Percentiles rank a stretch among this genome's conserved stretches.
Evolutionary conservation across 30 jellyfish, hydroid and myxozoan genomes (phyloP).

Genomic region (Nemopilema nomurai): DNA sequence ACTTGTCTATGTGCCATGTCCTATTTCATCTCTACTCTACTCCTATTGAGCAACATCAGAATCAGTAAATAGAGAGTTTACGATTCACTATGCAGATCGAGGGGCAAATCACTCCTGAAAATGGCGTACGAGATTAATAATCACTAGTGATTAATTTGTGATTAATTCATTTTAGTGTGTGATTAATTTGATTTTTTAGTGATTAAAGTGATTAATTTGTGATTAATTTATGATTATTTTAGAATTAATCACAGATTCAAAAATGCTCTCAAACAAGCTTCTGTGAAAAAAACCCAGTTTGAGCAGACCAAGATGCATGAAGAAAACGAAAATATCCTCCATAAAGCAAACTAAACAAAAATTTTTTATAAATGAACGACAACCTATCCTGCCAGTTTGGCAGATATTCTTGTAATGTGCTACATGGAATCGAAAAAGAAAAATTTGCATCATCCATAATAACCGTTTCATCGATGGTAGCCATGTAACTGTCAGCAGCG

Average conservation of each 20-base stretch:
- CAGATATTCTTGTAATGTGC: slow-evolving; percentile 15
- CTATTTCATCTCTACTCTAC: background rate
- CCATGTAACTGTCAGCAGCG: slow-evolving; percentile 21
- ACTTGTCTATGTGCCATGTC: background rate
- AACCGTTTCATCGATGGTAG: slow-evolving; percentile 4
- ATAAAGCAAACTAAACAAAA: background rate
- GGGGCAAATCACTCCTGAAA: background rate
- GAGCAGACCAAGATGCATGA: background rate
- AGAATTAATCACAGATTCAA: background rate
- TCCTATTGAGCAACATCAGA: background rate
- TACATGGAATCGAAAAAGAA: slow-evolving; percentile 18
- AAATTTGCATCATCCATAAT: slow-evolving; percentile 8
- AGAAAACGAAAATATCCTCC: background rate
- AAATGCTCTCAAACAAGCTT: background rate
- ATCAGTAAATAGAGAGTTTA: background rate
- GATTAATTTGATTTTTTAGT: background rate
- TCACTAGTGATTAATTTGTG: background rate
- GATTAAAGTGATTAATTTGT: background rate
- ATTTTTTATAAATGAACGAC: slow-evolving; percentile 6
- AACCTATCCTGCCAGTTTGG: slow-evolving; percentile 17
- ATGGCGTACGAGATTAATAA: background rate
- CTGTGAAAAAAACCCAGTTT: background rate
- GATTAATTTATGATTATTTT: background rate
- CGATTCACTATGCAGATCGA: no score
- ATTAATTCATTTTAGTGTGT: background rate